These are phyloP conservation scores for Pygocentrus nattereri DNA, from an alignment of 2,797 vertebrate genomes.

Conservation along the genomic window DNA sequence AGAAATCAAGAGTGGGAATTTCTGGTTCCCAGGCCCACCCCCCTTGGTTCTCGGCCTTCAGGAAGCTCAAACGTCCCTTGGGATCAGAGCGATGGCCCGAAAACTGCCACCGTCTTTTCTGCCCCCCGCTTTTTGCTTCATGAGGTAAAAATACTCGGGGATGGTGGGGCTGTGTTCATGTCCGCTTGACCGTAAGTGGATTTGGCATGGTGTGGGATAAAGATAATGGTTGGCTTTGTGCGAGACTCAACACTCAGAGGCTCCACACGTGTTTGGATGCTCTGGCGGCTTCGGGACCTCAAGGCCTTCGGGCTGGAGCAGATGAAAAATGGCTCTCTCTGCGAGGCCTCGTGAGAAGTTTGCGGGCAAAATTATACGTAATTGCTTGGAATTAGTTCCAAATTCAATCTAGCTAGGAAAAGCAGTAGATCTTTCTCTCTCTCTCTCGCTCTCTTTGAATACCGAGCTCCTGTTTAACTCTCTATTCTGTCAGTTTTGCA, in stretches of 20 bases:
- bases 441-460: neutral
- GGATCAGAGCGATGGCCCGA: conserved; percentile 53
- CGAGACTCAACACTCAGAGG: conserved; percentile 5
- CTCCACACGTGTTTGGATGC: conserved; percentile 4
- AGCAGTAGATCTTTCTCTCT: neutral
- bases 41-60: conserved; percentile 64
- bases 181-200: conserved; percentile 66
- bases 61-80: conserved; percentile 65
- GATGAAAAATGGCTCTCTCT: conserved; percentile 8
- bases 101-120: conserved; percentile 36
- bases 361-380: conserved; percentile 28
- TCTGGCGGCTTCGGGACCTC: neutral
- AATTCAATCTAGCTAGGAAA: neutral
- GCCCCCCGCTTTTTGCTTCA: neutral
- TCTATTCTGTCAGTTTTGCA: neutral
- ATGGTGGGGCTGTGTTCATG: conserved; percentile 64
- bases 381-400: conserved; percentile 11
- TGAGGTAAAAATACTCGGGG: conserved; percentile 40
- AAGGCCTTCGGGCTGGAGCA: neutral
- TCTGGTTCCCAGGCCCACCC: conserved; percentile 70
- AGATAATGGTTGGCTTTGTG: conserved; percentile 71
- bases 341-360: conserved; percentile 29
- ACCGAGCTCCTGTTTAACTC: neutral
- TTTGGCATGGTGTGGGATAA: conserved; percentile 67
- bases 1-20: conserved; percentile 75